These are phyloP conservation scores for Eupsittula cactorum DNA, from an alignment of 2,113 vertebrate species.

Conservation along the genomic window DNA sequence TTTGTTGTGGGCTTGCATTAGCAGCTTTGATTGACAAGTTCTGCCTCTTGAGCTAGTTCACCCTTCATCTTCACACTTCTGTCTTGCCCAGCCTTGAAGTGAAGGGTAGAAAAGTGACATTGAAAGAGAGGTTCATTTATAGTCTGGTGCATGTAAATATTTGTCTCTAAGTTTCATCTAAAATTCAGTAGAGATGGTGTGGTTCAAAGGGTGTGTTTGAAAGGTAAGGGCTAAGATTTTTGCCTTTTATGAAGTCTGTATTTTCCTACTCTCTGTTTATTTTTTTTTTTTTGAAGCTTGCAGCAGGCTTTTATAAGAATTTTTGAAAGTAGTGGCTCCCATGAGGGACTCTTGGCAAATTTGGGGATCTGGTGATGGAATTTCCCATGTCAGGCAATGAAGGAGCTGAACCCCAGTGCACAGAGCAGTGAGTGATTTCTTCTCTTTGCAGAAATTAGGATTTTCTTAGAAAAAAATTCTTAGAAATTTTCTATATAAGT, in stretches of 20 bases:
- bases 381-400: background rate
- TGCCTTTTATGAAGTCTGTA: background rate
- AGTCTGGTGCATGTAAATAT: background rate
- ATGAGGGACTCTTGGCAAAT: background rate
- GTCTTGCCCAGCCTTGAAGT: background rate
- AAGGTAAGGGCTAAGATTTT: background rate
- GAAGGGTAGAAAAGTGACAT: background rate
- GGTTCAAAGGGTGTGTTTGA: background rate
- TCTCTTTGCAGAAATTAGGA: background rate
- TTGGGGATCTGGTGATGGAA: background rate
- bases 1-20: slow-evolving; percentile 4
- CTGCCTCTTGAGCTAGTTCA: background rate
- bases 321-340: background rate
- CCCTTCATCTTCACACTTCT: background rate
- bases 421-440: background rate
- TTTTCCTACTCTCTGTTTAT: background rate
- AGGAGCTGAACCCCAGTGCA: background rate
- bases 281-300: background rate
- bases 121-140: background rate
- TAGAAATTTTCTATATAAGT: background rate
- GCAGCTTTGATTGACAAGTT: slow-evolving; percentile 36
- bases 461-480: background rate
- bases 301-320: background rate
- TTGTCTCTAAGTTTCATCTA: background rate
- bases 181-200: background rate